Evolutionary conservation across 2,797 vertebrate species (phyloP).

Genomic region (Lateolabrax maculatus): DNA sequence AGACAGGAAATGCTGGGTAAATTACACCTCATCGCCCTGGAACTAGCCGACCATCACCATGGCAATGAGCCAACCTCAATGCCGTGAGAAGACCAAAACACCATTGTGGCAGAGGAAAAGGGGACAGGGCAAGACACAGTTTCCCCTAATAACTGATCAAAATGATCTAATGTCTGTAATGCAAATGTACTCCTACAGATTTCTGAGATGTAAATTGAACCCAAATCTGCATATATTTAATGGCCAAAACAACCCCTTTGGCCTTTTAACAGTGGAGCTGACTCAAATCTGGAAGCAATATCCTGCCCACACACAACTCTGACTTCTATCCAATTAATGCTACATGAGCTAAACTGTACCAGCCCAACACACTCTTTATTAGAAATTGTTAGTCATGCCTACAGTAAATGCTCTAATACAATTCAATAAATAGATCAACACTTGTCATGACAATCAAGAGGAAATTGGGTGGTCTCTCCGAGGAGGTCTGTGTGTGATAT

Average conservation of each 20-base stretch:
- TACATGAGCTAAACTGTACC: slow-evolving; percentile 59
- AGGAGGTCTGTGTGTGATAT: slow-evolving; percentile 10
- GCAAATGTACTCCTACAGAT: slow-evolving; percentile 15
- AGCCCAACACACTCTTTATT: slow-evolving; percentile 53
- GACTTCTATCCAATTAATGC: slow-evolving; percentile 70
- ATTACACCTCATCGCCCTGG: slow-evolving; percentile 82
- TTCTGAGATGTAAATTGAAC: slow-evolving; percentile 46
- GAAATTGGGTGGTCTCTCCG: slow-evolving; percentile 30
- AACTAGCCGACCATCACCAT: slow-evolving; percentile 77
- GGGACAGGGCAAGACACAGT: slow-evolving; percentile 15
- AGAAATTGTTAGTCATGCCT: slow-evolving; percentile 63
- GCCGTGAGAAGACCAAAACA: slow-evolving; percentile 72
- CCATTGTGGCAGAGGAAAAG: slow-evolving; percentile 18
- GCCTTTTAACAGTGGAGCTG: slow-evolving; percentile 57
- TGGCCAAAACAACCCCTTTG: slow-evolving; percentile 42
- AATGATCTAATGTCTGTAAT: slow-evolving; percentile 3
- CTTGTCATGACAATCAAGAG: background rate
- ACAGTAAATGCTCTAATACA: slow-evolving; percentile 45
- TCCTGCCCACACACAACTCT: slow-evolving; percentile 71
- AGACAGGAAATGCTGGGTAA: slow-evolving; percentile 85
- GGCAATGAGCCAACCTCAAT: slow-evolving; percentile 76
- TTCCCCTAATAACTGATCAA: slow-evolving; percentile 5
- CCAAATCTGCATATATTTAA: slow-evolving; percentile 55
- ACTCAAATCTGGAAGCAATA: slow-evolving; percentile 78
- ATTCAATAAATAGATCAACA: slow-evolving; percentile 43